phyloP scores from a whole-genome alignment of 2,113 vertebrate genomes.

The Xyliphius kryptos region DNA sequence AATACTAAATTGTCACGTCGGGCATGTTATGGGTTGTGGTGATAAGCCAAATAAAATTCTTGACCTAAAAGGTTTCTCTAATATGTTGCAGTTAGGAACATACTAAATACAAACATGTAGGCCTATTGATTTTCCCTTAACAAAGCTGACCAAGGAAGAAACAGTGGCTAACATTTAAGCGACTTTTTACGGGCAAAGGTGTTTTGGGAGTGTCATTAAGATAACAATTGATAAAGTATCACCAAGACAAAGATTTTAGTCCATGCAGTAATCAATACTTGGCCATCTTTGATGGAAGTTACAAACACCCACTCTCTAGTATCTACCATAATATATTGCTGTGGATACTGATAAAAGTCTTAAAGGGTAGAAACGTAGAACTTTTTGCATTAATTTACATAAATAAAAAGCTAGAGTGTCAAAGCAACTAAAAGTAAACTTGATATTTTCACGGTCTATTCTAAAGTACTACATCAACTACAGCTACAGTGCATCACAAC shows the following conservation, averaged over 20 bases:
- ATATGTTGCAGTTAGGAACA: neutral
- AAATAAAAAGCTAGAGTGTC: neutral
- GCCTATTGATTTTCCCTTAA: conserved; percentile 26
- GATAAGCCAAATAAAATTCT: neutral
- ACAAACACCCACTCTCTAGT: conserved; percentile 1
- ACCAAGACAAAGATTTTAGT: conserved; percentile 38
- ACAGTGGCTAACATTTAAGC: conserved; percentile 38
- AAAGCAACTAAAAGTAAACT: no score
- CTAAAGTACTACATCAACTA: no score
- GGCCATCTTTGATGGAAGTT: conserved; percentile 40
- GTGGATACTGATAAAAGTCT: neutral
- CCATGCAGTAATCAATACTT: conserved; percentile 54
- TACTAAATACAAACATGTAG: neutral
- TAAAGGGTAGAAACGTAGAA: no score
- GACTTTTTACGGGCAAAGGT: conserved; percentile 32
- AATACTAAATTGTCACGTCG: no score
- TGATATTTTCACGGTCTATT: no score
- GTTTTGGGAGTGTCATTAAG: conserved; percentile 51
- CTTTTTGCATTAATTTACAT: no score
- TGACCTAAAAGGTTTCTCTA: neutral
- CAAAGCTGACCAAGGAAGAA: conserved; percentile 24
- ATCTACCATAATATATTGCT: conserved; percentile 11
- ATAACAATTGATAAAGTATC: conserved; percentile 50
- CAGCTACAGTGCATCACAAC: no score
- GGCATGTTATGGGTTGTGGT: no score